Evolutionary conservation across 1,140 invertebrate species (phyloP).

Genomic region (Pachypsylla venusta): DNA sequence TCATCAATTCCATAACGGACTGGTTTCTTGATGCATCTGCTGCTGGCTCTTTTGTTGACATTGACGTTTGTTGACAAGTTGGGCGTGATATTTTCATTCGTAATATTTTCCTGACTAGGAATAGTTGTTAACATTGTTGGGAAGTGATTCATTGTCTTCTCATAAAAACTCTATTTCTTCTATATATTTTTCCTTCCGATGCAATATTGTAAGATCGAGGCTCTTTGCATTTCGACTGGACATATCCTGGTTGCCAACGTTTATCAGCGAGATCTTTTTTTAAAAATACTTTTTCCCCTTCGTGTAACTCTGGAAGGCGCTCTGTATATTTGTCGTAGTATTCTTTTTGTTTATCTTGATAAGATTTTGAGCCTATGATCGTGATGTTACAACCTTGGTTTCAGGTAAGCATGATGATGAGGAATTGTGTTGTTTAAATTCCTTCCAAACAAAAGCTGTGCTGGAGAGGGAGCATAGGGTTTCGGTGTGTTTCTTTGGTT

Average conservation of each 20-base stretch:
- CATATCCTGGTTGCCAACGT: neutral
- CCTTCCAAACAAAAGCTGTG: neutral
- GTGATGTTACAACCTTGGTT: neutral
- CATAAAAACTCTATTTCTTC: neutral
- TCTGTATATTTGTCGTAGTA: neutral
- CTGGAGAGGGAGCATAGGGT: conserved; percentile 4
- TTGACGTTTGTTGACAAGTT: no score
- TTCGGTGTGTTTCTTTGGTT: conserved; percentile 15
- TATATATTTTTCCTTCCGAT: neutral
- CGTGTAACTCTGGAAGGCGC: neutral
- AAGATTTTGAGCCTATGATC: neutral
- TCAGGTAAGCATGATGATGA: conserved; percentile 44
- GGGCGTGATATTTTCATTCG: no score
- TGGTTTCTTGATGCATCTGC: no score
- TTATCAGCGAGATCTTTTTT: neutral
- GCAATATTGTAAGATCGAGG: neutral
- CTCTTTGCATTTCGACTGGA: neutral
- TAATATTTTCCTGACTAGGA: no score
- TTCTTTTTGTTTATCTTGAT: neutral
- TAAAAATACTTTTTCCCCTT: neutral
- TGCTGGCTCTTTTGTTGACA: no score
- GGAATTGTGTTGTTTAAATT: conserved; percentile 24
- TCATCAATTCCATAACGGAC: no score
- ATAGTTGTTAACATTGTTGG: no score
- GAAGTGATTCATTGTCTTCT: no score